These are phyloP conservation scores for Dyspetes luteomarginatus DNA, from an alignment of 2,888 invertebrate genomes.

Conservation along the genomic window DNA sequence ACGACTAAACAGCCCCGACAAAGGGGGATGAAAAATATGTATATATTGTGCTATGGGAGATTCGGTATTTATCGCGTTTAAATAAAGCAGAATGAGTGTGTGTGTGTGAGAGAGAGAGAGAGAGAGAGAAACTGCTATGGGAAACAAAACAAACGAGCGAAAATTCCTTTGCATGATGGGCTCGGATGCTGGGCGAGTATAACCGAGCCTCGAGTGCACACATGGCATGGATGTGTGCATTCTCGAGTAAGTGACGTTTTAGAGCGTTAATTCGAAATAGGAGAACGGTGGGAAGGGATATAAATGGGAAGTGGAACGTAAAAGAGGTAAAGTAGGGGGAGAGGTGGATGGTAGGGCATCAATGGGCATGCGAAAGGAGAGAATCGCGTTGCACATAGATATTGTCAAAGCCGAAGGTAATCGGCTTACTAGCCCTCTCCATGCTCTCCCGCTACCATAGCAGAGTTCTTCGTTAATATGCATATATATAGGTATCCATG, in stretches of 20 bases:
- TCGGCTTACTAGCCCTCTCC: conserved; percentile 58
- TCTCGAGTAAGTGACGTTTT: conserved; percentile 56
- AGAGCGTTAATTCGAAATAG: conserved; percentile 58
- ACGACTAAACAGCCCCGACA: neutral
- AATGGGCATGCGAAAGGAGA: conserved; percentile 7
- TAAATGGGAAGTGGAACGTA: conserved; percentile 1
- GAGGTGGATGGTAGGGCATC: neutral
- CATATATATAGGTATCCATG: conserved; percentile 2
- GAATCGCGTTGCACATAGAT: conserved; percentile 58
- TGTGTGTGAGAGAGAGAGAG: neutral
- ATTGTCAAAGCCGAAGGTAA: conserved; percentile 60
- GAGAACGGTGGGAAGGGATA: neutral
- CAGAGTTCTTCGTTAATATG: neutral
- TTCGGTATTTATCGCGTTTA: conserved; percentile 14
- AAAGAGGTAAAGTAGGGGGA: conserved; percentile 1
- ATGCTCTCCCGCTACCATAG: conserved; percentile 2
- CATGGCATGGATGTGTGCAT: conserved; percentile 27
- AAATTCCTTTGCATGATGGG: conserved; percentile 13
- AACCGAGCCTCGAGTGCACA: neutral
- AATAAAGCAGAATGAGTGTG: neutral
- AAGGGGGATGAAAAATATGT: conserved; percentile 6
- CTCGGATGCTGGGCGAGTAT: neutral
- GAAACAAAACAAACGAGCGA: conserved; percentile 15
- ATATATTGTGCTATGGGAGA: neutral
- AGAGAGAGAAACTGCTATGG: neutral